phyloP scores from a whole-genome alignment of 2,888 invertebrate species.

The Epirrhoe tristata region DNA sequence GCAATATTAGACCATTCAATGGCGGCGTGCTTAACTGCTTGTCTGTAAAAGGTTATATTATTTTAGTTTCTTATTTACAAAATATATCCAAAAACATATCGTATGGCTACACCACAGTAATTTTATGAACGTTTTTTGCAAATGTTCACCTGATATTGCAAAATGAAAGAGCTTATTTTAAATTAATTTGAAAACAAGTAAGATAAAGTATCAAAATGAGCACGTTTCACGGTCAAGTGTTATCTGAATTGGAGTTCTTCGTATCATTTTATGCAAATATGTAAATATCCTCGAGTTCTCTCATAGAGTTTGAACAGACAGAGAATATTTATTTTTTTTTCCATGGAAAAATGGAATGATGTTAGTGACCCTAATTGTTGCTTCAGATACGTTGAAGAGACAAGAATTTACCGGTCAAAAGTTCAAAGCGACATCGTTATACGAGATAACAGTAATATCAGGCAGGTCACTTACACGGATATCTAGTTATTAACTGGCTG shows the following conservation, averaged over 20 bases:
- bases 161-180: too few species aligned
- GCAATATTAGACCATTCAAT: constrained; percentile 96
- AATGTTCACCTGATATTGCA: too few species aligned
- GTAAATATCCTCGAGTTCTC: background rate
- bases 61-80: background rate
- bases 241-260: background rate
- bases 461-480: constrained; percentile 58
- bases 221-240: background rate
- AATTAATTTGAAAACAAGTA: background rate
- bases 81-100: background rate
- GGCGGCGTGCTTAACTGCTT: constrained; percentile 97
- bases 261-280: background rate
- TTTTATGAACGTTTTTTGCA: too few species aligned
- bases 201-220: background rate
- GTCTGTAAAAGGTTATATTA: constrained; percentile 82
- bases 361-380: constrained; percentile 73
- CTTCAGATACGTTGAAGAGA: constrained; percentile 65
- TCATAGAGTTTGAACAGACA: background rate
- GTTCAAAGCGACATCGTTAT: constrained; percentile 64
- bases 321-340: too few species aligned
- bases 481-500: constrained; percentile 56
- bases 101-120: too few species aligned
- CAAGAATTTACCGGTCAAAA: constrained; percentile 76
- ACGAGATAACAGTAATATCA: constrained; percentile 69
- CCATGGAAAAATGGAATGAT: constrained; percentile 51